Base-by-base conservation (phyloP, 2,113 vertebrate species). In the Phasianus colchicus region DNA sequence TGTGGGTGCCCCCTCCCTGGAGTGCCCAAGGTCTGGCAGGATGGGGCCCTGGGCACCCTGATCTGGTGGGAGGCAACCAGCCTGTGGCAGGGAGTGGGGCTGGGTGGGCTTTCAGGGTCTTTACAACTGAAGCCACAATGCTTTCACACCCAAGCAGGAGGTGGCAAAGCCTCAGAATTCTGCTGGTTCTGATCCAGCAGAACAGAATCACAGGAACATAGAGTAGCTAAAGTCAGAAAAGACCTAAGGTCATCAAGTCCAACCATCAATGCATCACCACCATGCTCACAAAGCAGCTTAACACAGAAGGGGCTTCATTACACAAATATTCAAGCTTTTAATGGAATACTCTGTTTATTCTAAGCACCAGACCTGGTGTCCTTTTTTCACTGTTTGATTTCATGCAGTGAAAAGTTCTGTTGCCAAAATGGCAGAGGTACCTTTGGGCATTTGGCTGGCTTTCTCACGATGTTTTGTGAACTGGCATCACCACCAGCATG, bases 401-500 rank as follows among this genome's bases (percentile, higher is more conserved):
- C 3, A 0, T 36, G 38, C 19, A 52, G 10, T 15, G 29, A 54
- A 77, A 82, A 30, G 21, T 42, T 27, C n/a, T 50, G 7, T 34
- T 24, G 12, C 32, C 32, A n/a, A 34, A 58, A 58, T 13, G 19
- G 57, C 32, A n/a, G n/a, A 58, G 57, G 57, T 58, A 11, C 57
- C 19, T 54, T 60, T 24, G 38, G 52, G 72, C 14, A 5, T 30
- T 48, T 6, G 22, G 16, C 19, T 66, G 72, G 43, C 29, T 67
- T 79, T 67, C 30, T 63, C 17, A 6, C 6, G 14, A 13, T 55
- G 45, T 15, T 73, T 48, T 73, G 34, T 2, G 16, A 71, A 34
- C 29, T 11, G 16, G 16, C 32, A 6, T 54, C 40, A 27, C 30
- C 29, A 40, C 24, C 40, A 13, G 38, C 21, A 4, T 0, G 0